Evolutionary conservation across 2,113 vertebrate species (phyloP).

Genomic region (Anhinga rufa): DNA sequence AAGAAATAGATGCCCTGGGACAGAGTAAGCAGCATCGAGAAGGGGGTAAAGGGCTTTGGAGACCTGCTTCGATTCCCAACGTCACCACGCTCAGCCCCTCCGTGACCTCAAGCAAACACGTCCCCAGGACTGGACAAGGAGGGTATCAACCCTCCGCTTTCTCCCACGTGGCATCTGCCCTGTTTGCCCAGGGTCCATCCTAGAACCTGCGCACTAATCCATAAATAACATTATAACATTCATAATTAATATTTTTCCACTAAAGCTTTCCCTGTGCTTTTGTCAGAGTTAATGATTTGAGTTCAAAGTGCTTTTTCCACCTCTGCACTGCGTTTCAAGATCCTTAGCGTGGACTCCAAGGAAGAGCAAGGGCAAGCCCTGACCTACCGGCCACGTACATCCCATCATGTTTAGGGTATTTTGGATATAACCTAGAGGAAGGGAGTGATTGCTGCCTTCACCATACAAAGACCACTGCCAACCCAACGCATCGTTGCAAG

Average conservation of each 20-base stretch:
- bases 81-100: fast-evolving
- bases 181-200: background rate
- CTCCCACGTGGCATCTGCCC: background rate
- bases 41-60: background rate
- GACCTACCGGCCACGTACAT: fast-evolving
- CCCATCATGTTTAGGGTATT: background rate
- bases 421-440: background rate
- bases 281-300: background rate
- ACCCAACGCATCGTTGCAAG: background rate
- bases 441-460: background rate
- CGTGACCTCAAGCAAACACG: fast-evolving
- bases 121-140: background rate
- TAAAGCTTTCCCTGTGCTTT: background rate
- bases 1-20: background rate
- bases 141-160: background rate
- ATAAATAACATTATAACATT: background rate
- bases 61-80: fast-evolving
- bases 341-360: background rate
- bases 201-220: background rate
- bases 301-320: background rate
- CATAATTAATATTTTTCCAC: background rate
- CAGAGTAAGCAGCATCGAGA: background rate
- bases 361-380: background rate
- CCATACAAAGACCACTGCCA: background rate
- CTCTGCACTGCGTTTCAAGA: background rate